Evolutionary conservation across 64 coral and sea anemone genomes (phyloP), one percentile per base, ranked within the genome.

Genomic region (Pocillopora verrucosa): DNA sequence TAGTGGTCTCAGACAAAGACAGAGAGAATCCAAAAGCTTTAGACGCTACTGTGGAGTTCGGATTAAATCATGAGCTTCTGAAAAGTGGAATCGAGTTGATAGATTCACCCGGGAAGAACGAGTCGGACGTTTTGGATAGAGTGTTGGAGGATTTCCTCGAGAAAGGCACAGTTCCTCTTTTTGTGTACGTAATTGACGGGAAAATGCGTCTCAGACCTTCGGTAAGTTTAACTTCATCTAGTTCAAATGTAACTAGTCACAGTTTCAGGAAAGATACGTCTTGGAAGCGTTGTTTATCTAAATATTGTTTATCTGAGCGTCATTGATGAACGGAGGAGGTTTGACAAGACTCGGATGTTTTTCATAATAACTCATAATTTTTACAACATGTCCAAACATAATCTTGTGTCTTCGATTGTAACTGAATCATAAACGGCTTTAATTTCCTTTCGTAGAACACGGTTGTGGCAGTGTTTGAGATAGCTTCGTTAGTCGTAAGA

Each of bases 141-240:
- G 60, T 92, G 51, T 61, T 92, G 36, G 82, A 92, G 10, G 90
- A 60, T 3, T 92, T 65, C 56, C 62, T 92, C 30, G 5, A 92
- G 74, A 86, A 86, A 56, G 90, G 90, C 14, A 63, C 75, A 19
- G 90, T 92, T 1, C 90, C 90, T 24, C 34, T 92, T 34, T 86
- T 92, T 59, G 90, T 92, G 11, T 92, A 92, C 64, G 73, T 92
- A 24, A 70, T 92, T 20, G 74, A 92, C 59, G 90, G 90, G 13
- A 63, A 86, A 9, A n/a, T 65, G 14, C 73, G 59, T 36, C 80
- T 92, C 9, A 70, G 83, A 77, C 3, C 25, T 0, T 56, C 73
- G 90, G 90, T 92, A 85, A 61, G 80, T 41, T n/a, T 80, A n/a
- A 60, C 4, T 22, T 68, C 3, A 17, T 9, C 19, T 22, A 60